phyloP scores from a whole-genome alignment of 2,888 invertebrate genomes.

The Subacronicta megacephala region DNA sequence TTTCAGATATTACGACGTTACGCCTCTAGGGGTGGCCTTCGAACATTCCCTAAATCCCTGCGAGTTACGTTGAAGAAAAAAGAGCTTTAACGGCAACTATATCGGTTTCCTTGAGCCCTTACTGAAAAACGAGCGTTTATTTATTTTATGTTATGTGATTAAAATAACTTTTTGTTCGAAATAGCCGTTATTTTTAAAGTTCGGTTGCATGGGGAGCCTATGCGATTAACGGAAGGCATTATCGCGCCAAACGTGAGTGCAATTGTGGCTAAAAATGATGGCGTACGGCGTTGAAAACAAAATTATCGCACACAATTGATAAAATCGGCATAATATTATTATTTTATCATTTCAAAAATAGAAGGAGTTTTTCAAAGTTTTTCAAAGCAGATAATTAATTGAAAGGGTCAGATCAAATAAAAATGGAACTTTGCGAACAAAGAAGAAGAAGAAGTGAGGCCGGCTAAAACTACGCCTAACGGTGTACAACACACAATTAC shows the following conservation, averaged over 20 bases:
- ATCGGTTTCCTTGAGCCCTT: neutral
- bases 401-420: no score
- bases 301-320: neutral
- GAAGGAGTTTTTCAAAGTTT: no score
- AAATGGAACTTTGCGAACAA: no score
- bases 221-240: neutral
- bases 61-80: slow-evolving; percentile 20
- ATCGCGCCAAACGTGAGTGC: neutral
- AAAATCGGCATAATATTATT: neutral
- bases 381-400: no score
- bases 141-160: no score
- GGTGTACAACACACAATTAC: no score
- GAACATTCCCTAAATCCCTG: slow-evolving; percentile 15
- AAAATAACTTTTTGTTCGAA: no score
- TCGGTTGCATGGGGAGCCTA: neutral
- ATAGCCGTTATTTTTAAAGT: neutral
- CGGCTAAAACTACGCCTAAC: no score
- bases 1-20: slow-evolving; percentile 32
- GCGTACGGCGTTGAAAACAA: neutral
- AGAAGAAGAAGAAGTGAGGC: no score
- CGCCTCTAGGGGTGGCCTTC: slow-evolving; percentile 10
- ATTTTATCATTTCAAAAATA: no score
- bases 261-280: neutral
- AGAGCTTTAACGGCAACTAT: slow-evolving; percentile 1
- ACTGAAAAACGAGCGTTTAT: no score